A percentile compares a stretch with the other conserved stretches of the same genome.
phyloP scores from a whole-genome alignment of 2,888 invertebrate genomes.

The Campoletis raptor region DNA sequence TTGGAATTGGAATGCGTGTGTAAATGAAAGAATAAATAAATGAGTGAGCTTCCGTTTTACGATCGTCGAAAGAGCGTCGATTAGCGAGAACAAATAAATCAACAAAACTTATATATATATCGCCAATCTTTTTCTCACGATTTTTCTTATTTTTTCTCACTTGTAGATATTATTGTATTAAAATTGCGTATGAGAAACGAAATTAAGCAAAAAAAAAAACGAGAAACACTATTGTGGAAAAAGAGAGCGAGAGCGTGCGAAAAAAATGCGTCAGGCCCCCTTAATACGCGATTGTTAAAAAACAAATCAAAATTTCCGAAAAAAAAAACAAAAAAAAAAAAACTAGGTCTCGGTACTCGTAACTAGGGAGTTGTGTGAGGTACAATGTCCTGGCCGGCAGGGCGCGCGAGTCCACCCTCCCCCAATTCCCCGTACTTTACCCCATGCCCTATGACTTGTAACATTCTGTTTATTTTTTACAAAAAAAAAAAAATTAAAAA shows the following conservation, averaged over 20 bases:
- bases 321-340: constrained; percentile 55
- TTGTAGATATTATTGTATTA: constrained; percentile 64
- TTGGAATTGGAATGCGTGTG: constrained; percentile 48
- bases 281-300: constrained; percentile 45
- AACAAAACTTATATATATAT: constrained; percentile 51
- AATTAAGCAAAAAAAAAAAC: constrained; percentile 26
- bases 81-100: constrained; percentile 64
- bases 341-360: constrained; percentile 85
- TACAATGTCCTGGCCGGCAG: constrained; percentile 85
- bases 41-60: constrained; percentile 54
- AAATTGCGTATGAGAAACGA: constrained; percentile 38
- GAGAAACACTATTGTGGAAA: constrained; percentile 40
- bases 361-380: constrained; percentile 85
- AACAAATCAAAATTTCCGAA: constrained; percentile 25
- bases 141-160: constrained; percentile 53
- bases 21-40: constrained; percentile 53
- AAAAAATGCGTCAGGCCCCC: constrained; percentile 47
- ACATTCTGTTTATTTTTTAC: constrained; percentile 34
- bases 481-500: constrained; percentile 32
- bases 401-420: constrained; percentile 84
- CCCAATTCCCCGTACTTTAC: constrained; percentile 84
- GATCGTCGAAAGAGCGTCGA: constrained; percentile 36
- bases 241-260: constrained; percentile 52
- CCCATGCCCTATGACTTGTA: constrained; percentile 75
- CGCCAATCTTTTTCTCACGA: constrained; percentile 40